Evolutionary conservation across 37 sponge, comb jelly and placozoan species (phyloP), one percentile per base, ranked within the genome.

Genomic region (Ianthella basta): DNA sequence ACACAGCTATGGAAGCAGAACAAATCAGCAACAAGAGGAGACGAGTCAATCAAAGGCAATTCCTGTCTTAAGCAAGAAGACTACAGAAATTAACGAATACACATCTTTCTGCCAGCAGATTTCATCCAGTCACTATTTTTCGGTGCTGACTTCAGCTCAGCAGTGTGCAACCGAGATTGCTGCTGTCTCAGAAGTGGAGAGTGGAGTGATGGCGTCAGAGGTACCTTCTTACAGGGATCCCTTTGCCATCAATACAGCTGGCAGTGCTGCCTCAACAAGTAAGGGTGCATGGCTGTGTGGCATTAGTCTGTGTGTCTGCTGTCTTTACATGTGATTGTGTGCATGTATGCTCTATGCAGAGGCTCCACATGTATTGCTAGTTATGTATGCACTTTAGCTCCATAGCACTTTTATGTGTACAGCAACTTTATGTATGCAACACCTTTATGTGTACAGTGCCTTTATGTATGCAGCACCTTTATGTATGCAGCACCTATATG

Each of bases 111-210:
- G 50, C 50, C 50, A 44, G 50, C 50, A 44, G 50, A 44, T 44
- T 44, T 44, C 50, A 44, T 3, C 44, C 53, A 19, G 6, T 20
- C 1, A 25, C 24, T 75, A 53, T 44, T 36, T 14, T 1, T 44
- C 78, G 4, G 15, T 24, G 21, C 21, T 75, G 18, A 19, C 44
- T 39, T 39, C 53, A 10, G 78, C 54, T 10, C 38, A 32, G 32
- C 54, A 75, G 21, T 39, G 78, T 41, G 78, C 78, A 40, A 75
- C 78, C 13, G 78, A 75, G 25, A 21, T 75, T 18, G 78, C 25
- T 18, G 21, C 53, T 41, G n/a, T n/a, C n/a, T 36, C 38, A 4
- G 53, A 12, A 19, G 38, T 75, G n/a, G n/a, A 3, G 24, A 4
- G n/a, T 41, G 15, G 1, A 18, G 18, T 32, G 19, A 30, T 35